phyloP scores from a whole-genome alignment of 2,797 vertebrate genomes.

The Craterocephalus amniculus region DNA sequence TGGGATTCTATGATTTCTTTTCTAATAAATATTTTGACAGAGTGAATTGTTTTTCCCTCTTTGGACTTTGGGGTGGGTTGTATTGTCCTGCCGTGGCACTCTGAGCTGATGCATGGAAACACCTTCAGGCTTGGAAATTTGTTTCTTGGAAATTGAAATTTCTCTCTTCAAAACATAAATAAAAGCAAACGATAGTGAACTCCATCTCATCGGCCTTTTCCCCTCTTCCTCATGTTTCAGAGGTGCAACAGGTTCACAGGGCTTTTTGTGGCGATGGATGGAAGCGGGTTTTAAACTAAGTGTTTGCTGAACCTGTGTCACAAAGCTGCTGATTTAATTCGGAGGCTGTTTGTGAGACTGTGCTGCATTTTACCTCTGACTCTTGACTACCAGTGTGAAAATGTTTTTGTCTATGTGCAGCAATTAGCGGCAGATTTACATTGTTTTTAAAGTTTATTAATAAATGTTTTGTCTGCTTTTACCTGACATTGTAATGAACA shows the following conservation, averaged over 20 bases:
- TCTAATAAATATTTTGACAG: background rate
- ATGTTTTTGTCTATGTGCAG: constrained; percentile 5
- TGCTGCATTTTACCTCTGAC: constrained; percentile 20
- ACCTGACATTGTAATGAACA: background rate
- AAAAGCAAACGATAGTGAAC: constrained; percentile 1
- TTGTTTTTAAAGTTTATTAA: background rate
- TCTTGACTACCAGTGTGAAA: background rate
- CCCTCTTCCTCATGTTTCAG: background rate
- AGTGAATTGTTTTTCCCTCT: background rate
- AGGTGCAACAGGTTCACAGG: constrained; percentile 13
- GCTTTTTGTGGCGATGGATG: constrained; percentile 8
- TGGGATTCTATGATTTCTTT: background rate
- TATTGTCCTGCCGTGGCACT: background rate
- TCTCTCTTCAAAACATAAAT: constrained; percentile 18
- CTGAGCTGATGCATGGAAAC: background rate
- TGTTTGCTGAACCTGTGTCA: constrained; percentile 45
- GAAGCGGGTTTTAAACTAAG: constrained; percentile 35
- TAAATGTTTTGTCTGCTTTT: background rate
- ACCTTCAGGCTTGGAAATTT: constrained; percentile 6
- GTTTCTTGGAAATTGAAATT: constrained; percentile 1
- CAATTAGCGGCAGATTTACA: too few relatives aligned
- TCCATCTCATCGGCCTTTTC: constrained; percentile 12
- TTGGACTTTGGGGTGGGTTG: background rate
- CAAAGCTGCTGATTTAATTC: constrained; percentile 54
- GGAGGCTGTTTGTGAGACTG: constrained; percentile 31